phyloP scores from a whole-genome alignment of 2,113 vertebrate species.

The Charadrius vociferus region DNA sequence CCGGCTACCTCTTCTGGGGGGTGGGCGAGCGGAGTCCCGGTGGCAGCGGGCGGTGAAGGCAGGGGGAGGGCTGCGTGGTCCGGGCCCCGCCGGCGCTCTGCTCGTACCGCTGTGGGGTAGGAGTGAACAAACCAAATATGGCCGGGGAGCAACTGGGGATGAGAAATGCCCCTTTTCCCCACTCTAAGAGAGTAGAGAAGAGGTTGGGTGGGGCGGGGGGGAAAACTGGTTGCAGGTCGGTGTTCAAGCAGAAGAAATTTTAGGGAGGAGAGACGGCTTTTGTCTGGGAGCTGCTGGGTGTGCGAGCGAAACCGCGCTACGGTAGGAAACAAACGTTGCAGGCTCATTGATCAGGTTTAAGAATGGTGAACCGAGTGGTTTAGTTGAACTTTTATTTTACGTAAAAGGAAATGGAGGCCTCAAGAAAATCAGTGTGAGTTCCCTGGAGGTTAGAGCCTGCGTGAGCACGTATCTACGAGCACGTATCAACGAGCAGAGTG shows the following conservation, averaged over 20 bases:
- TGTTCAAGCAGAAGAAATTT: neutral
- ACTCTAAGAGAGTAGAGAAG: accelerated
- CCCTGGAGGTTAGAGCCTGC: neutral
- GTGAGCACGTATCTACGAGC: neutral
- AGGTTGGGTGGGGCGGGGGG: neutral
- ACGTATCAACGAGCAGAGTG: neutral
- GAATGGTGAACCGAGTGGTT: neutral
- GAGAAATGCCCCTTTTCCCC: accelerated
- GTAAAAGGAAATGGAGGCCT: conserved; percentile 26
- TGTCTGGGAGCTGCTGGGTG: accelerated
- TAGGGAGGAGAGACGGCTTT: neutral
- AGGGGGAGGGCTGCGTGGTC: neutral
- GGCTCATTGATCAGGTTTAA: neutral
- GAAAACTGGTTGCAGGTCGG: too few relatives aligned
- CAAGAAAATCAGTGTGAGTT: neutral
- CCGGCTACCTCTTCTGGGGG: accelerated
- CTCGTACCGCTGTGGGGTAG: accelerated
- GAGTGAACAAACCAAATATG: accelerated
- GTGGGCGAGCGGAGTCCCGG: neutral
- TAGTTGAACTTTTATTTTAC: neutral
- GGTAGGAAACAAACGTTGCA: neutral
- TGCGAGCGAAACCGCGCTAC: accelerated
- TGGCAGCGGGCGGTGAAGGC: neutral
- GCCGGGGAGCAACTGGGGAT: neutral
- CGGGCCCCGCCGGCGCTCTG: accelerated